phyloP scores from a whole-genome alignment of 2,113 vertebrate species.

The Brachypteracias leptosomus region DNA sequence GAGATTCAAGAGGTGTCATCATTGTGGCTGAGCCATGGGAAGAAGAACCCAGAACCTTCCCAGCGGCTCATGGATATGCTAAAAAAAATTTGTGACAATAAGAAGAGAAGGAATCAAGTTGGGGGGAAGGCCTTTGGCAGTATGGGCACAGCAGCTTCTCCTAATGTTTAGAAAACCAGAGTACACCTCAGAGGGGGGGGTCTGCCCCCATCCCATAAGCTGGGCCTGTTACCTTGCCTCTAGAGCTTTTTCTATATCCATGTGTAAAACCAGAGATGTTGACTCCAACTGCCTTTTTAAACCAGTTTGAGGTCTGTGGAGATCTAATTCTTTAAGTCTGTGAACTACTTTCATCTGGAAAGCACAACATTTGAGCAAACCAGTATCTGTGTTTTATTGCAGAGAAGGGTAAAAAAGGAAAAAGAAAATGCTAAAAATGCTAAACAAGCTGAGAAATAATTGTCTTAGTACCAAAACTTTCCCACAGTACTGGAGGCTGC shows the following conservation, averaged over 20 bases:
- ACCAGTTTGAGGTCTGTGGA: neutral
- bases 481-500: neutral
- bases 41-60: neutral
- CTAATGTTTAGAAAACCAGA: neutral
- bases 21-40: neutral
- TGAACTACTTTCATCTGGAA: conserved; percentile 31
- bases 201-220: neutral
- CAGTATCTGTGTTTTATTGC: neutral
- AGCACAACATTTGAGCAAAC: neutral
- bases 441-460: conserved; percentile 10
- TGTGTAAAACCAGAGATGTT: neutral
- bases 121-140: neutral
- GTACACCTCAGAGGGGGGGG: neutral
- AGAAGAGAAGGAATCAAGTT: neutral
- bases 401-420: neutral
- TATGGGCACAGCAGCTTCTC: neutral
- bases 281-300: neutral
- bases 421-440: neutral
- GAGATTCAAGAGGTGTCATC: neutral
- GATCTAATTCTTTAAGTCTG: neutral
- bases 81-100: neutral
- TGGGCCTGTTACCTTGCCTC: neutral
- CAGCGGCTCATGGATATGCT: neutral
- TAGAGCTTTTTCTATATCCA: neutral
- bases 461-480: neutral